Base-by-base conservation (phyloP, 2,797 vertebrate species). In the Pempheris klunzingeri region DNA sequence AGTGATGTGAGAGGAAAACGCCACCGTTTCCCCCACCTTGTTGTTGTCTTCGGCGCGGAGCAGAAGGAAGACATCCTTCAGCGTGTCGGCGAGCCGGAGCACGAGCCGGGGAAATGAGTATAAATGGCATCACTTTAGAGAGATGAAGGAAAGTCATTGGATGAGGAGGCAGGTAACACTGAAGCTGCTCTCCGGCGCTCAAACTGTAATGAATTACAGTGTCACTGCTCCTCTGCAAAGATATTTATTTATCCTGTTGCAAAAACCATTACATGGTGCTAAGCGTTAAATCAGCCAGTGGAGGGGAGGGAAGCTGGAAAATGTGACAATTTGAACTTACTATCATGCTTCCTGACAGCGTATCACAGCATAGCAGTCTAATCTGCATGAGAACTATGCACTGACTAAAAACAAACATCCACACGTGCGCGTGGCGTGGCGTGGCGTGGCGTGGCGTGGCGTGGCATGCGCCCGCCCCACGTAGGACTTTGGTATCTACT, bases 311-410 rank as follows among this genome's bases (percentile, higher is more conserved):
- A 91, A 95, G 85, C 79, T 77, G 81, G 74, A 50, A 74, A 95
- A 95, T 92, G 95, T 94, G 95, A 96, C 95, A 92, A 93, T 94
- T 90, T 92, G 93, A 95, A 95, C 93, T 95, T 91, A 94, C 95
- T 88, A 96, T 94, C 96, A 94, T 96, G 96, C 97, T 97, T 97
- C 96, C 95, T 93, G 95, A 96, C 95, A 92, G 95, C 96, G 91
- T 95, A 95, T 88, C 94, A 95, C 55, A 95, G 96, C 95, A 95
- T 96, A 96, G 97, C 97, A 97, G 97, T 96, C 95, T 79, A 95
- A 96, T 96, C 97, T 97, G 97, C 97, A 99, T 99, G 97, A 95
- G 93, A 97, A 97, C 97, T 98, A 99, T 99, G 97, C 97, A 98
- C 97, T 97, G 96, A 97, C 95, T 82, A 53, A 93, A 96, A 91